Percentiles rank a stretch among this genome's conserved stretches.
phyloP scores from a whole-genome alignment of 2,113 vertebrate species.

The Neofelis nebulosa region DNA sequence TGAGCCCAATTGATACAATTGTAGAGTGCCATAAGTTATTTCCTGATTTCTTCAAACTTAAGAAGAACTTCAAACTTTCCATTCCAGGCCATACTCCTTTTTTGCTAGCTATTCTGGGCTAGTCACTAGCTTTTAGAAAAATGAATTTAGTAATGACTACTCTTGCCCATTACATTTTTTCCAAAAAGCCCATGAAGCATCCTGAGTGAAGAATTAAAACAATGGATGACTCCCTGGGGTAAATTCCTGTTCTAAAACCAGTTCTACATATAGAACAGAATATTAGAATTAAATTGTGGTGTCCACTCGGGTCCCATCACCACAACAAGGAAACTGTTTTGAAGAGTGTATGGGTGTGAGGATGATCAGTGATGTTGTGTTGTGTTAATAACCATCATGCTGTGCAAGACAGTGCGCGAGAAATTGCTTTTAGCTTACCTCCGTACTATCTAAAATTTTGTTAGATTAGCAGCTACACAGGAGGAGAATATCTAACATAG shows the following conservation, averaged over 20 bases:
- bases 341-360: neutral
- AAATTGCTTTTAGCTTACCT: constrained; percentile 53
- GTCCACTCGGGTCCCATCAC: neutral
- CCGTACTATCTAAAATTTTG: constrained; percentile 64
- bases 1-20: neutral
- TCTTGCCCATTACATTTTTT: neutral
- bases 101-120: neutral
- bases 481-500: constrained; percentile 77
- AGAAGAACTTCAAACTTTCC: neutral
- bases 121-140: neutral
- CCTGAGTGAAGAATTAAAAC: constrained; percentile 22
- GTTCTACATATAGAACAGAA: neutral
- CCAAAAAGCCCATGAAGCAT: neutral
- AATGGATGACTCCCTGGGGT: neutral
- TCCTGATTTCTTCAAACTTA: constrained; percentile 36
- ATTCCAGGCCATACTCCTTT: neutral
- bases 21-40: neutral
- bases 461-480: constrained; percentile 73
- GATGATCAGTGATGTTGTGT: neutral
- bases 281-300: neutral
- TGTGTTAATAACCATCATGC: neutral
- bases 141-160: neutral
- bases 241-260: constrained; percentile 26
- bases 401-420: neutral
- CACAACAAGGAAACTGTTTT: neutral